Conservation (phyloP, 2,888 invertebrate genomes). For the Phengaris alcon region DNA sequence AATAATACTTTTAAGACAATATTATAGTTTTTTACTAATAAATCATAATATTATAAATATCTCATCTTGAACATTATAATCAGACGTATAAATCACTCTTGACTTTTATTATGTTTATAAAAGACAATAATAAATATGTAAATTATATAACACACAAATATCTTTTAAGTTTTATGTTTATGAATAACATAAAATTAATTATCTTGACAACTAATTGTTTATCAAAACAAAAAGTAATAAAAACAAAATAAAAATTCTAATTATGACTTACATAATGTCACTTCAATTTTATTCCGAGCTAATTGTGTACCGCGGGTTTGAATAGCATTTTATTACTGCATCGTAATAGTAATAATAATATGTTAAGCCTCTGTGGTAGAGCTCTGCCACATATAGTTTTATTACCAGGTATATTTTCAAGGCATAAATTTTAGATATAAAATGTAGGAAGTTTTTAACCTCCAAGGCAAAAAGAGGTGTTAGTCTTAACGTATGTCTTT, state of each 20-base stretch:
- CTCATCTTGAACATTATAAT: neutral
- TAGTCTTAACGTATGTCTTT: no score
- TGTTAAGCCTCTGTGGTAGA: no score
- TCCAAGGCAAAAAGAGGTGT: no score
- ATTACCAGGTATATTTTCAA: no score
- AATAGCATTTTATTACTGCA: neutral
- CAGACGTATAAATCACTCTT: neutral
- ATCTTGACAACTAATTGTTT: slow-evolving; percentile 1
- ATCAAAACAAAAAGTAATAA: neutral
- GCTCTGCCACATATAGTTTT: no score
- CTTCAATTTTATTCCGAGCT: neutral
- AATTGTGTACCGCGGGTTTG: neutral
- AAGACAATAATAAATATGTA: slow-evolving; percentile 6
- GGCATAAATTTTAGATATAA: no score
- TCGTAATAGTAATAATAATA: no score
- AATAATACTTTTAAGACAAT: no score
- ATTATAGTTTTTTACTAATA: no score
- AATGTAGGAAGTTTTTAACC: no score
- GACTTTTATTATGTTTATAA: slow-evolving; percentile 9
- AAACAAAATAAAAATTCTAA: neutral
- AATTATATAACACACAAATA: slow-evolving; percentile 10
- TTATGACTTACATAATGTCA: neutral
- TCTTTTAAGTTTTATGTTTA: slow-evolving; percentile 13
- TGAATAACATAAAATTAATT: slow-evolving; percentile 6
- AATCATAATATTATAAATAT: no score